Evolutionary conservation across 2,113 vertebrate genomes (phyloP).

Genomic region (Gallinago undulata): DNA sequence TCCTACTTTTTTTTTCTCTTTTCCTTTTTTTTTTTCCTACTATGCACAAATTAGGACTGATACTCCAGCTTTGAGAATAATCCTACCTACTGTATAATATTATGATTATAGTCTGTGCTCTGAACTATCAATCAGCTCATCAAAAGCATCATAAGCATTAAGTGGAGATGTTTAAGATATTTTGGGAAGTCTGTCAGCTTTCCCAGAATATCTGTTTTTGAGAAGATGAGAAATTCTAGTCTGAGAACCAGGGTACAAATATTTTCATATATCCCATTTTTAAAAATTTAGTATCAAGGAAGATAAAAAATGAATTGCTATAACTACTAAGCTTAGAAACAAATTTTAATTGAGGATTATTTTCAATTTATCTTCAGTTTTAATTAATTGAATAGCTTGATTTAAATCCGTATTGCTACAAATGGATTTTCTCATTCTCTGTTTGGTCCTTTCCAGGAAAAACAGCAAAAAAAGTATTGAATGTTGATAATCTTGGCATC

Average conservation of each 20-base stretch:
- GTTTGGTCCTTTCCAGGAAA: background rate
- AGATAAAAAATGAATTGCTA: background rate
- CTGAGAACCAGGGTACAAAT: background rate
- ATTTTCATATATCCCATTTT: background rate
- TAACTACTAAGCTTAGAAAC: background rate
- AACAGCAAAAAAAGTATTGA: background rate
- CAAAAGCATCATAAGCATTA: background rate
- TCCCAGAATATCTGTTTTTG: background rate
- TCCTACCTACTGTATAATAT: background rate
- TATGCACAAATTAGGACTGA: background rate
- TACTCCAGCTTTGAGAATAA: background rate
- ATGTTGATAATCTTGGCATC: background rate
- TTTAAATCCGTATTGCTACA: background rate
- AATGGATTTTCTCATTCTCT: background rate
- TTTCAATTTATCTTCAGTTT: background rate
- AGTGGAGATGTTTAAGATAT: background rate
- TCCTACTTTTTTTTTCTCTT: background rate
- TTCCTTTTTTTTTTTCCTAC: background rate
- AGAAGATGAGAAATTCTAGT: background rate
- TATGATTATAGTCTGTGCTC: conserved; percentile 15
- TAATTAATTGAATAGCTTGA: background rate
- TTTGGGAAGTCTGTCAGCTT: background rate
- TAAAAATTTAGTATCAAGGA: background rate
- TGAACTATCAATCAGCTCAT: conserved; percentile 27
- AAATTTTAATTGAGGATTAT: background rate